phyloP scores from a whole-genome alignment of 2,888 invertebrate species.

The Euzetes globulus region DNA sequence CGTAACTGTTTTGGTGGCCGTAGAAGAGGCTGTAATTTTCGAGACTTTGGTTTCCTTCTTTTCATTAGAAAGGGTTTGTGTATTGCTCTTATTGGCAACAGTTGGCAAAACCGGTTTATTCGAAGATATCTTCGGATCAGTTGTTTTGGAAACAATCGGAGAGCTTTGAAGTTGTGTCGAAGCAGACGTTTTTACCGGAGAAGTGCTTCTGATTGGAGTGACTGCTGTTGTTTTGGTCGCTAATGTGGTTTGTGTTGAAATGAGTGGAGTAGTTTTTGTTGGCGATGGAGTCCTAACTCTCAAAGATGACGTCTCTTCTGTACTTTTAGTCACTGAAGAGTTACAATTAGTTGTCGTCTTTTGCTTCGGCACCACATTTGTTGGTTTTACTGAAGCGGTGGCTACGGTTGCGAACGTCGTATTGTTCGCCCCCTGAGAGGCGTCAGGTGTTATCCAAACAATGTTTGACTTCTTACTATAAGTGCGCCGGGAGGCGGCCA shows the following conservation, averaged over 20 bases:
- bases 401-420: neutral
- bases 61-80: neutral
- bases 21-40: neutral
- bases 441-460: constrained; percentile 35
- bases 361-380: neutral
- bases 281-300: neutral
- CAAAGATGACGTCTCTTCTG: neutral
- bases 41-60: neutral
- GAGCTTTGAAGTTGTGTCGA: neutral
- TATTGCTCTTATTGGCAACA: no score
- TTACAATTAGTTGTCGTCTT: neutral
- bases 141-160: neutral
- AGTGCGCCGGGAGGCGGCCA: constrained; percentile 34
- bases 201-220: neutral
- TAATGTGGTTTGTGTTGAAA: neutral
- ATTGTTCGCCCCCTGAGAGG: neutral
- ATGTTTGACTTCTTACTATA: constrained; percentile 36
- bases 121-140: neutral
- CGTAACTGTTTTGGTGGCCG: neutral
- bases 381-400: neutral
- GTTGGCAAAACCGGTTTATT: neutral
- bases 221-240: neutral
- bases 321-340: neutral
- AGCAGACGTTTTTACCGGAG: neutral
- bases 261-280: neutral